Evolutionary conservation across 1,140 invertebrate genomes (phyloP), one percentile per base, ranked within the genome.

Genomic region (Leptinotarsa defecta): DNA sequence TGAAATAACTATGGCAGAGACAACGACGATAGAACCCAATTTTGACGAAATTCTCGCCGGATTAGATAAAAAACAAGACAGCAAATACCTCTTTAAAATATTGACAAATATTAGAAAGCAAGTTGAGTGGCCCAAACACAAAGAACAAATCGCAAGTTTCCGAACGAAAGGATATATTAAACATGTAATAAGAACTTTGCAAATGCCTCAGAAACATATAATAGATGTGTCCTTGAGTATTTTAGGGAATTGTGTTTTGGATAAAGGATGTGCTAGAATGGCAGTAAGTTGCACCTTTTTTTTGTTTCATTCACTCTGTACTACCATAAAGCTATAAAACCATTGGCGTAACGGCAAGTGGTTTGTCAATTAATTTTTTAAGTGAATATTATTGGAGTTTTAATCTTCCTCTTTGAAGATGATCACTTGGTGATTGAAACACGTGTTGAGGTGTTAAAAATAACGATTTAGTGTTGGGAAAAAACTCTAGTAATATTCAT

Each of bases 191-290:
- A 64, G 19, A n/a, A 80, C 72, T 68, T 75, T 80, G 19, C 87
- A 87, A 80, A 86, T 19, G 49, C 61, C 87, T 17, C 86, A 88
- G 83, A 87, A 84, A 79, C 86, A 68, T 34, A 77, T 79, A n/a
- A 57, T 88, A 61, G 87, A 89, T 83, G 81, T 89, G 68, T 84
- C 86, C 27, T 79, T 90, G 75, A 90, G 89, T 80, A 89, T 89
- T 80, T 83, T 90, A 57, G 89, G 88, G n/a, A 89, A 90, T 82
- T 87, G 89, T 80, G 88, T 88, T 78, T 83, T 89, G 78, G 86
- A 90, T 77, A 84, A 86, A 76, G 84, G 86, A 78, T 81, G 76
- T 77, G 75, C 82, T 13, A 79, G 74, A 57, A 79, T 80, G 61
- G 63, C 78, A 27, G 80, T 83, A 80, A 80, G 82, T 82, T n/a